Conservation (phyloP, 2,888 invertebrate genomes). For the Drosophila antonietae region DNA sequence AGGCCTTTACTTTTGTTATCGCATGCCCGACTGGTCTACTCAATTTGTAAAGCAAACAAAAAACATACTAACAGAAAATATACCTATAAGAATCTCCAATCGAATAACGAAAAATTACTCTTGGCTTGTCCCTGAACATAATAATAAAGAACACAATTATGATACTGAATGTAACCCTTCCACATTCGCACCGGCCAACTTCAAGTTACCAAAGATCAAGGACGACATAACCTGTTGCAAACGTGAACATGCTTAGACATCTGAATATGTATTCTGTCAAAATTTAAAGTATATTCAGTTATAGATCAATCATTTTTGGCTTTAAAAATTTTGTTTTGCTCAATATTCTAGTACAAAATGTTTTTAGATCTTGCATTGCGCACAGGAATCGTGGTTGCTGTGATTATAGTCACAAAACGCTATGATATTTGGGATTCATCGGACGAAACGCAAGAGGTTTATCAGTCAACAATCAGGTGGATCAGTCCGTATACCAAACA, state of each 20-base stretch:
- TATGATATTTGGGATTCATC: constrained; percentile 56
- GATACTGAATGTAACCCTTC: neutral
- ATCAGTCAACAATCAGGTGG: constrained; percentile 16
- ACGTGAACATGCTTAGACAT: constrained; percentile 27
- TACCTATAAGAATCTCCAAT: neutral
- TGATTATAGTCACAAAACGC: constrained; percentile 52
- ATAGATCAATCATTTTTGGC: neutral
- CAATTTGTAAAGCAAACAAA: constrained; percentile 32
- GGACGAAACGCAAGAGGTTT: constrained; percentile 45
- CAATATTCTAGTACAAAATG: constrained; percentile 32
- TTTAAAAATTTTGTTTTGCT: neutral
- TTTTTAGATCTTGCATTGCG: constrained; percentile 44
- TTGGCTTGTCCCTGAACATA: neutral
- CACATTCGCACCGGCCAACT: neutral
- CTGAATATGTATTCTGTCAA: constrained; percentile 33
- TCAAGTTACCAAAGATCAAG: constrained; percentile 52
- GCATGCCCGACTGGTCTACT: constrained; percentile 51
- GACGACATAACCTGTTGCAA: constrained; percentile 61
- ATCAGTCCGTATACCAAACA: constrained; percentile 43
- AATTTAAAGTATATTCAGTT: constrained; percentile 19
- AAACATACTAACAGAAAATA: constrained; percentile 21
- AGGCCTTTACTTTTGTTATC: constrained; percentile 43
- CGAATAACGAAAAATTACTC: neutral
- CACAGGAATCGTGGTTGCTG: constrained; percentile 54
- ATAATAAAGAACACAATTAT: neutral